Evolutionary conservation across 2,113 vertebrate species (phyloP).

Genomic region (Chrysemys picta): DNA sequence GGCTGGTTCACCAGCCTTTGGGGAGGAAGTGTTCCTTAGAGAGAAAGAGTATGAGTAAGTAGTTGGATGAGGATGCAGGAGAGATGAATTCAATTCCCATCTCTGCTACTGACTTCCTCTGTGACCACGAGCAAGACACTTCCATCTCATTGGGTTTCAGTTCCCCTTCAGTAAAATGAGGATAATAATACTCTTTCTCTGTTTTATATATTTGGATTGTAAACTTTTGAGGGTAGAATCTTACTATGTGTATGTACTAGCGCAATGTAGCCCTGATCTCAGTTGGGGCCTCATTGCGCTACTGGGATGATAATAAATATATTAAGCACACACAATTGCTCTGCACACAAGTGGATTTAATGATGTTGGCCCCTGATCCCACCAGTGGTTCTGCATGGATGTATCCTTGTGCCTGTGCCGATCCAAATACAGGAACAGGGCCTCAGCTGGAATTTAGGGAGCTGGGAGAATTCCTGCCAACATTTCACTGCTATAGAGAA

Average conservation of each 20-base stretch:
- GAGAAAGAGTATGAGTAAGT: background rate
- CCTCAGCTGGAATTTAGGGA: conserved; percentile 36
- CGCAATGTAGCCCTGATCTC: conserved; percentile 1
- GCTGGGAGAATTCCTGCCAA: conserved; percentile 53
- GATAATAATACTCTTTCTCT: background rate
- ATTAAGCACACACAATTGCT: conserved; percentile 41
- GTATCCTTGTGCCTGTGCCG: conserved; percentile 7
- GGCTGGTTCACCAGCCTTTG: background rate
- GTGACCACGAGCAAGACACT: background rate
- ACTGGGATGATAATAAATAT: conserved; percentile 9
- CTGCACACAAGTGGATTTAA: conserved; percentile 12
- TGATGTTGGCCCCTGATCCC: conserved; percentile 16
- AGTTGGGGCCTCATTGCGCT: conserved; percentile 22
- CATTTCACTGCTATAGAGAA: background rate
- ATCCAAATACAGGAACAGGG: conserved; percentile 32
- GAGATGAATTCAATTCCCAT: background rate
- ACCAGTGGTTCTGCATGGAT: conserved; percentile 28
- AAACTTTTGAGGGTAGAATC: background rate
- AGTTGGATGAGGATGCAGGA: background rate
- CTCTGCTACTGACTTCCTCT: background rate
- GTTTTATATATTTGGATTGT: background rate
- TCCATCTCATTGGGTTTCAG: background rate
- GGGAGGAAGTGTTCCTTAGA: background rate
- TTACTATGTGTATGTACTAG: background rate
- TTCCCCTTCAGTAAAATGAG: background rate